Percentiles rank a stretch among this genome's conserved stretches.
These are phyloP conservation scores for Oophaga pumilio DNA, from an alignment of 2,113 vertebrate species.

Conservation along the genomic window DNA sequence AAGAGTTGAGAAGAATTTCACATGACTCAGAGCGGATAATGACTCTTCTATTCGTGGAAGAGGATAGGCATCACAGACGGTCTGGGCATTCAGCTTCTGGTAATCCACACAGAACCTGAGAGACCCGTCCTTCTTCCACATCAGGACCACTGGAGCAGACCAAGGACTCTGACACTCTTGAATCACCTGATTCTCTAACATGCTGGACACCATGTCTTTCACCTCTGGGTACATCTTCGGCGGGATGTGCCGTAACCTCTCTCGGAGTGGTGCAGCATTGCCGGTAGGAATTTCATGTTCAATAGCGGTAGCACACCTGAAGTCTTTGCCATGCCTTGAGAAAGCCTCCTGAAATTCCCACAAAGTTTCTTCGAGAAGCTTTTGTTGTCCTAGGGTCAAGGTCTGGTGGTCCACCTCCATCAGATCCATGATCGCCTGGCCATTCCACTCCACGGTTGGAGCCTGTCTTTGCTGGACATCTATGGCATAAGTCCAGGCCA, in stretches of 20 bases:
- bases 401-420: too few species aligned
- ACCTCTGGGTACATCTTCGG: neutral
- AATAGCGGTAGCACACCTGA: neutral
- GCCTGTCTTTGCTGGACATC: neutral
- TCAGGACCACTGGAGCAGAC: too few species aligned
- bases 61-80: too few species aligned
- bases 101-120: too few species aligned
- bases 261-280: neutral
- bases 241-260: neutral
- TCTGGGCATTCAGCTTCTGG: too few species aligned
- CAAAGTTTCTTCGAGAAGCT: neutral
- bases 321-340: neutral
- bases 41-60: too few species aligned
- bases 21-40: too few species aligned
- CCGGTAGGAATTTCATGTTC: neutral
- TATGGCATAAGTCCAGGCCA: neutral
- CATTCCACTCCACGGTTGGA: neutral
- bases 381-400: neutral
- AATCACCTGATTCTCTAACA: neutral
- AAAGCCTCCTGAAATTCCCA: neutral
- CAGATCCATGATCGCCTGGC: too few species aligned
- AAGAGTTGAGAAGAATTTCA: too few species aligned
- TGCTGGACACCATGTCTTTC: neutral
- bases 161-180: too few species aligned
- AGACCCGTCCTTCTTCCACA: too few species aligned